Base-by-base conservation (phyloP, 1,140 invertebrate genomes). In the Papilio glaucus region DNA sequence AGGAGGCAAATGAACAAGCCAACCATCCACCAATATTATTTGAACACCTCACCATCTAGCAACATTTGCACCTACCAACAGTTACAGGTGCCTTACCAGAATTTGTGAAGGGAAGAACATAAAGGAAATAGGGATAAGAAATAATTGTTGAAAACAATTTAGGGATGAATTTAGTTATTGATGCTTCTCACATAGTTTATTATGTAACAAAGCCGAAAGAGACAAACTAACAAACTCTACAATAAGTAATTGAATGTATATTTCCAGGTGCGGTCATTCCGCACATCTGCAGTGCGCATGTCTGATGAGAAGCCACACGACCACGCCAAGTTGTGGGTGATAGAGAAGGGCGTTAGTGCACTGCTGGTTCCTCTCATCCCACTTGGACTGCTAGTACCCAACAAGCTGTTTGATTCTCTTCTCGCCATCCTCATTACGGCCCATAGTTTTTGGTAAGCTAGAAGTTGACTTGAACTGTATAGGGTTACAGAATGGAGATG, bases 321-420 rank as follows among this genome's bases (percentile, higher is more conserved):
- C 71, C 91, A 93, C 74, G 79, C 90, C 10, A 91, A 89, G 67
- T 75, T 93, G 61, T 93, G 90, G 90, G 85, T 93, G 15, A 79
- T 93, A 0, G 90, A 93, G 83, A 90, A 83, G 60, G 60, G 77
- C 0, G 83, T 85, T 0, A 78, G 87, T 0, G 86, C 82, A 0
- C 49, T 74, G 2, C 53, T 92, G 57, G 73, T 92, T 1, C 87
- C 87, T 0, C 70, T 91, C 8, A 77, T 93, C 4, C 91, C 91
- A 0, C 13, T 88, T 10, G 85, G 80, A 0, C 80, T 93, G 15
- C 65, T 90, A 6, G 74, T 90, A 29, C 90, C 90, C 2, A 90
- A 89, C 76, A 90, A 87, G 74, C 9, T 91, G 0, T 77, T 91
- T 29, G 90, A 93, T 68, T 81, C 88, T 3, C 24, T 84, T 3